A percentile compares a stretch with the other conserved stretches of the same genome.
phyloP scores from a whole-genome alignment of 2,797 vertebrate species.

The Myotis pilosus region DNA sequence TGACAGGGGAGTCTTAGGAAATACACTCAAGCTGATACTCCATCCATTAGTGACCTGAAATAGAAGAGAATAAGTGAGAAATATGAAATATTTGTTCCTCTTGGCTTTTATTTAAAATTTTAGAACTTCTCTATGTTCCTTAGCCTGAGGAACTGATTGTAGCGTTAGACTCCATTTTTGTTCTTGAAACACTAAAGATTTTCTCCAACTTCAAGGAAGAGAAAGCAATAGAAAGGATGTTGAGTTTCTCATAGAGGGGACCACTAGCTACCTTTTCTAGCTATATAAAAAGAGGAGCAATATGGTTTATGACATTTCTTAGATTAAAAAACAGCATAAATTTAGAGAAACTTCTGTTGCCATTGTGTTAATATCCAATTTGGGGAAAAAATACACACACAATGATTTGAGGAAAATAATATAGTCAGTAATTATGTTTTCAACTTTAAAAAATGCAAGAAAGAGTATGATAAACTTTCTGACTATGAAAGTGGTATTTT shows the following conservation, averaged over 20 bases:
- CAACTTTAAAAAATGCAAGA: not conserved
- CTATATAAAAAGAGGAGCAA: not conserved
- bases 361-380: not conserved
- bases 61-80: not conserved
- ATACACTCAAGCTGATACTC: not conserved
- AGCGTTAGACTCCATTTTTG: not conserved
- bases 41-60: not conserved
- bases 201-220: not conserved
- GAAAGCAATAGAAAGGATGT: not conserved
- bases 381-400: not conserved
- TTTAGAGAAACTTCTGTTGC: not conserved
- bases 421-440: not conserved
- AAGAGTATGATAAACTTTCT: not conserved
- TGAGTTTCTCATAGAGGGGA: not conserved
- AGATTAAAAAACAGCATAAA: not conserved
- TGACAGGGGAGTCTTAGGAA: not conserved
- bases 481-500: not conserved
- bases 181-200: not conserved
- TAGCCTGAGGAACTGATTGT: not conserved
- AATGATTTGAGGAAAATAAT: not conserved
- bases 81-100: not conserved
- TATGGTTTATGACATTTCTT: not conserved
- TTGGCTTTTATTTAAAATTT: conserved; percentile 20
- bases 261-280: not conserved
- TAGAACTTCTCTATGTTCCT: not conserved